These are phyloP conservation scores for Chlamydotis undulata DNA, from an alignment of 2,113 vertebrate species.

Conservation along the genomic window DNA sequence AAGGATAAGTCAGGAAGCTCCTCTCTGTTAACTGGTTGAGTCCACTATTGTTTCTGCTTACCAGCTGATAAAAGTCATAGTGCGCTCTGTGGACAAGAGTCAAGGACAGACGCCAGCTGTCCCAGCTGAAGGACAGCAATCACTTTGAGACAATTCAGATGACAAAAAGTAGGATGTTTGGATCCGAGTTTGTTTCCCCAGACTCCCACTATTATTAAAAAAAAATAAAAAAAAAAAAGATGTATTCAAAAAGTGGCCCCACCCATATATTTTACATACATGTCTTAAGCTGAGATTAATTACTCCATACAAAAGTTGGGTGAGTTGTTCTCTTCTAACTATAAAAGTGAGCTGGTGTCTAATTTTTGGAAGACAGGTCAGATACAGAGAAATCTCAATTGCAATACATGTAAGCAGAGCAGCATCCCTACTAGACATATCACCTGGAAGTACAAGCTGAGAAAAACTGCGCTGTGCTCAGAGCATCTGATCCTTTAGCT, in stretches of 20 bases:
- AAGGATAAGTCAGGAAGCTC: neutral
- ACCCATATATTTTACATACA: neutral
- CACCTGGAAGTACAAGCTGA: neutral
- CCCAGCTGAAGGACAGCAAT: neutral
- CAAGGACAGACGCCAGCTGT: neutral
- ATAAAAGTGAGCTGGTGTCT: neutral
- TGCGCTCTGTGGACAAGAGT: neutral
- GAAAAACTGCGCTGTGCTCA: neutral
- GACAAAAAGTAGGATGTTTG: neutral
- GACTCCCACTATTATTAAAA: neutral
- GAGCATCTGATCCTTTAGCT: neutral
- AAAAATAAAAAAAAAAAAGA: neutral
- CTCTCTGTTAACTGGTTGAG: neutral
- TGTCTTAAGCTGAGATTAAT: neutral
- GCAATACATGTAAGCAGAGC: neutral
- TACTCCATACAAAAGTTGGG: neutral
- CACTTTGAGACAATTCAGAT: neutral
- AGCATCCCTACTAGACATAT: neutral
- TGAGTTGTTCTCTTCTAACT: neutral
- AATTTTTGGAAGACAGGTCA: neutral
- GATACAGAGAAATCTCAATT: neutral
- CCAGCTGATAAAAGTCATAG: fast-evolving
- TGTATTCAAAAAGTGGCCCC: neutral
- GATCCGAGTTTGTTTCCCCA: neutral
- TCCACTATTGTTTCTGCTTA: neutral